Evolutionary conservation across 2,888 invertebrate species (phyloP).

Genomic region (Trichogramma dendrolimi): DNA sequence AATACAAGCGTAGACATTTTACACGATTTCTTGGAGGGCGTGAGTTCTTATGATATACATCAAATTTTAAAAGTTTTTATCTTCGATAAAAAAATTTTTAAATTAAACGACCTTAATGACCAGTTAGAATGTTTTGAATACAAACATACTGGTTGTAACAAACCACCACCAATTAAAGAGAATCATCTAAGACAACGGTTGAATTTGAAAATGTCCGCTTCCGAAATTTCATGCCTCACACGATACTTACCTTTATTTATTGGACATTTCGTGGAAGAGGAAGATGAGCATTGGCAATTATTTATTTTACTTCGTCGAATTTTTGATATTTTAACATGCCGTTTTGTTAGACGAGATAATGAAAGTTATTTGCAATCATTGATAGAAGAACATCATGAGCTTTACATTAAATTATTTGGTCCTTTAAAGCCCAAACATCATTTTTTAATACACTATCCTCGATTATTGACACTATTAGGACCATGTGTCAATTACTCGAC

Average conservation of each 20-base stretch:
- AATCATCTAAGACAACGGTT: too few relatives aligned
- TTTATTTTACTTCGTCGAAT: constrained; percentile 22
- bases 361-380: constrained; percentile 11
- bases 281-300: constrained; percentile 24
- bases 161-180: too few relatives aligned
- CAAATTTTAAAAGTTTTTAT: too few relatives aligned
- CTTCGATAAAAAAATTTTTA: too few relatives aligned
- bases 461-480: constrained; percentile 18
- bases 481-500: constrained; percentile 24
- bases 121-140: too few relatives aligned
- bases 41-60: too few relatives aligned
- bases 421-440: constrained; percentile 26
- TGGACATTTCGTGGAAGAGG: constrained; percentile 23
- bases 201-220: constrained; percentile 18
- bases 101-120: too few relatives aligned
- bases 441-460: constrained; percentile 23
- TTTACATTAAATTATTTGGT: constrained; percentile 21
- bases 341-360: constrained; percentile 14
- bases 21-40: too few relatives aligned
- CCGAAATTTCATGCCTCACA: constrained; percentile 27
- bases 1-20: too few relatives aligned
- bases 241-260: constrained; percentile 25
- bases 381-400: constrained; percentile 8
- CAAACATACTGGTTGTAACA: too few relatives aligned
- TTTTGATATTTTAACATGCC: constrained; percentile 24